Evolutionary conservation across 2,888 invertebrate genomes (phyloP), one percentile per base, ranked within the genome.

Genomic region (Zhuqinia jingwanae): DNA sequence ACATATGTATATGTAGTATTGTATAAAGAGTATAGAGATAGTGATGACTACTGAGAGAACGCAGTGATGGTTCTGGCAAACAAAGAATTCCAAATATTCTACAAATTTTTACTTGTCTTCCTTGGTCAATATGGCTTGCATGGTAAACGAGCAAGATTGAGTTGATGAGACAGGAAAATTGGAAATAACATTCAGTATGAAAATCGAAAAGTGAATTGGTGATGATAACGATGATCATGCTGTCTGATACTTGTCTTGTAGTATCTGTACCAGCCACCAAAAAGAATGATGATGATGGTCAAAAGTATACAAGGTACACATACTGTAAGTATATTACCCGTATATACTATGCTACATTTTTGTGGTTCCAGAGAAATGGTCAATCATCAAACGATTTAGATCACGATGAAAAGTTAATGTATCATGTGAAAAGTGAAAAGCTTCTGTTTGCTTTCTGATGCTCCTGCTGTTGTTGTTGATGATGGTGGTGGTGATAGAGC

Each of bases 131-230:
- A 17, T 65, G 17, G 2, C 65, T 17, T 17, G 8, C 8, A 8
- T 36, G 8, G 36, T 17, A 36, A 15, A 3, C 36, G 8, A 42
- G 36, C 36, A 36, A 25, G 27, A 3, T 50, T 30, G 27, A 22
- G 5, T 25, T 50, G 50, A 50, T 27, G 8, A 20, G 45, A 20
- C 27, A 50, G 25, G 27, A 56, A 75, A 58, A 36, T 58, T 20
- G 45, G 13, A 76, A 30, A 76, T 30, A 27, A 10, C 47, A 47
- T 70, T 27, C 25, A 20, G 8, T 36, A 13, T 73, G 17, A 50
- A 53, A 73, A 73, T 70, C 53, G 68, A 68, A 65, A 79, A 6
- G 11, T 79, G 56, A 76, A 75, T 75, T 76, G 76, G 5, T 58
- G 50, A 42, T 68, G 27, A 20, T 22, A 25, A 3, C 3, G 20